Conservation (phyloP, 2,113 vertebrate species). For the Arenaria interpres region DNA sequence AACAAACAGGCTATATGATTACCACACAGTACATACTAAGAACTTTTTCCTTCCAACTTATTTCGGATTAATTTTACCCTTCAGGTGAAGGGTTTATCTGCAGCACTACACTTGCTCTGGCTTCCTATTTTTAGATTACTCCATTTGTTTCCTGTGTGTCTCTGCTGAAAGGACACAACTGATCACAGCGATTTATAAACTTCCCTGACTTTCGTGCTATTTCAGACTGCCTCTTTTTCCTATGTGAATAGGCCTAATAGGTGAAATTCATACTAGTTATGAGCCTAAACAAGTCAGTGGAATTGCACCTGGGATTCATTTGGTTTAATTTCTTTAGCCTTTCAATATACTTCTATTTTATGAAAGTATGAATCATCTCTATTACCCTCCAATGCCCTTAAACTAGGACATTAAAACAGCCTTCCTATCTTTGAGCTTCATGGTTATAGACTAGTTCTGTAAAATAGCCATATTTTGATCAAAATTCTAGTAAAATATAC, state of each 20-base stretch:
- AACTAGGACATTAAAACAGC: background rate
- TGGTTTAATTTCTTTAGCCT: conserved; percentile 21
- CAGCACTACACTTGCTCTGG: background rate
- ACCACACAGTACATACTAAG: background rate
- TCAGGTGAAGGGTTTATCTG: background rate
- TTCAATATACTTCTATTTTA: conserved; percentile 28
- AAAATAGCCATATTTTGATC: background rate
- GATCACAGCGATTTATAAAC: conserved; percentile 14
- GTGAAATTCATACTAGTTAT: background rate
- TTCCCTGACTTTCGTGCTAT: background rate
- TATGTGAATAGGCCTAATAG: background rate
- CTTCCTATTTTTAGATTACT: background rate
- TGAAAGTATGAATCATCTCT: conserved; percentile 23
- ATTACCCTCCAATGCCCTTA: background rate
- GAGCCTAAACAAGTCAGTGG: conserved; percentile 15
- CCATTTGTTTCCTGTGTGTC: background rate
- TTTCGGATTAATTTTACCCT: background rate
- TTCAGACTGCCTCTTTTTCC: background rate
- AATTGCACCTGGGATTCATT: conserved; percentile 11
- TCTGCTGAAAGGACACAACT: background rate
- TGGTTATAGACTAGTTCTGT: background rate
- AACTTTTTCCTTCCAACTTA: background rate
- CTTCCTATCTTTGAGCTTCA: background rate
- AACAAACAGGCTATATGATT: background rate
- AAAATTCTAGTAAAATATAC: background rate